These are phyloP conservation scores for Amphipoea oculea DNA, from an alignment of 2,888 invertebrate species.

Conservation along the genomic window DNA sequence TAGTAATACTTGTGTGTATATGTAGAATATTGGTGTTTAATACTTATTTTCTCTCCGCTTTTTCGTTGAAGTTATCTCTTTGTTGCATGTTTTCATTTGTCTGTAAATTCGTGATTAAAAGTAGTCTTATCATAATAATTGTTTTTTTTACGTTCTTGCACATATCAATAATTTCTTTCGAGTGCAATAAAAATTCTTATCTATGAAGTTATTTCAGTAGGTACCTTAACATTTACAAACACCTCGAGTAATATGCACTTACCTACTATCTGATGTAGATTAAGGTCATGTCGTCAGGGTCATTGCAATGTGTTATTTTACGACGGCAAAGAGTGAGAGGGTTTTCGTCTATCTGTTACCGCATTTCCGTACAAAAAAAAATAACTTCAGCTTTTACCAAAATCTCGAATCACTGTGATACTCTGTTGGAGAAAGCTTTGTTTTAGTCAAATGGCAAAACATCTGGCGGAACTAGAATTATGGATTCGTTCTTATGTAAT, in stretches of 20 bases:
- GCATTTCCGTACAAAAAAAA: not conserved
- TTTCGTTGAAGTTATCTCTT: not conserved
- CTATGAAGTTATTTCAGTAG: not conserved
- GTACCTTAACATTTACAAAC: conserved; percentile 31
- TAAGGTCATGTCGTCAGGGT: conserved; percentile 50
- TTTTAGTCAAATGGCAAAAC: not conserved
- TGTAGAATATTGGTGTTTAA: not conserved
- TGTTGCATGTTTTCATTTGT: not conserved
- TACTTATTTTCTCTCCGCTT: not conserved
- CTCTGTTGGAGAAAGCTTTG: not conserved
- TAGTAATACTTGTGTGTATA: not conserved
- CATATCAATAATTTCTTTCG: not conserved
- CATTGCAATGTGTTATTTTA: conserved; percentile 33
- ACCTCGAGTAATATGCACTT: not conserved
- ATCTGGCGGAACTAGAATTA: not conserved
- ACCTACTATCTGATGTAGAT: conserved; percentile 43
- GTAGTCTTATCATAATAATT: not conserved
- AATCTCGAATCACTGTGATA: not conserved
- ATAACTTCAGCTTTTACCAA: not conserved
- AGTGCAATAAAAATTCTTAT: conserved; percentile 1
- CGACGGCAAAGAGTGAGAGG: not conserved
- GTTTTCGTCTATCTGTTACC: not conserved
- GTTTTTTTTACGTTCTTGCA: not conserved
- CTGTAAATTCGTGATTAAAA: not conserved
- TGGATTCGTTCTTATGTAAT: not conserved